These are phyloP conservation scores for Ceuthmochares aereus DNA, from an alignment of 2,113 vertebrate species.

Conservation along the genomic window DNA sequence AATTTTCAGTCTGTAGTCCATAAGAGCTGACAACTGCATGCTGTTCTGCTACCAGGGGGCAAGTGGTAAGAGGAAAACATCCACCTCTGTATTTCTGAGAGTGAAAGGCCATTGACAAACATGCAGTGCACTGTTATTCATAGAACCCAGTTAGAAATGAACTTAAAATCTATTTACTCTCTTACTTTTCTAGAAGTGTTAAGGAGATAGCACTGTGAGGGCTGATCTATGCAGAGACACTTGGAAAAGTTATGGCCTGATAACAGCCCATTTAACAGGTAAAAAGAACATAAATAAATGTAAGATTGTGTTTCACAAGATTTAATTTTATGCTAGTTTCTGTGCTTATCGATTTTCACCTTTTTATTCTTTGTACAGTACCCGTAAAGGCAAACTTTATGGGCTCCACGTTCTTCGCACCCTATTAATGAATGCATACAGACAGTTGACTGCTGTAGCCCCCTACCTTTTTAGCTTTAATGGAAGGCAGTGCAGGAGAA, in stretches of 20 bases:
- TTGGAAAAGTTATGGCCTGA: not conserved
- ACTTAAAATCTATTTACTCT: slow-evolving; percentile 3
- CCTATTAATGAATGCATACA: not conserved
- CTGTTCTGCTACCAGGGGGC: not conserved
- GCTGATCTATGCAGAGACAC: not conserved
- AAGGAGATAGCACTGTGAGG: not conserved
- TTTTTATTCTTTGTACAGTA: not conserved
- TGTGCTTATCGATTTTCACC: not conserved
- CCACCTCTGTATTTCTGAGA: not conserved
- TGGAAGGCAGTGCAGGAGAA: not conserved
- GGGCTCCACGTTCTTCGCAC: not conserved
- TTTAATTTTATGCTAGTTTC: slow-evolving; percentile 17
- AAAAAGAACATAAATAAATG: not conserved
- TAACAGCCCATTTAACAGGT: not conserved
- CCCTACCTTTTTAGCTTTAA: not conserved
- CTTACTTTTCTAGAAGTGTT: not conserved
- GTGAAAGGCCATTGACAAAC: not conserved
- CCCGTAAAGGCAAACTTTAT: not conserved
- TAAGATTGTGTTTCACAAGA: not conserved
- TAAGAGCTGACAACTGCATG: not conserved
- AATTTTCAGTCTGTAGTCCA: not conserved
- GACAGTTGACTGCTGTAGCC: not conserved
- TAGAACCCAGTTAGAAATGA: not conserved
- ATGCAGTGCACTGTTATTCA: not conserved
- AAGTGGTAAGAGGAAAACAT: not conserved